Conservation (phyloP, 2,113 vertebrate species). For the Laticauda laticaudata region DNA sequence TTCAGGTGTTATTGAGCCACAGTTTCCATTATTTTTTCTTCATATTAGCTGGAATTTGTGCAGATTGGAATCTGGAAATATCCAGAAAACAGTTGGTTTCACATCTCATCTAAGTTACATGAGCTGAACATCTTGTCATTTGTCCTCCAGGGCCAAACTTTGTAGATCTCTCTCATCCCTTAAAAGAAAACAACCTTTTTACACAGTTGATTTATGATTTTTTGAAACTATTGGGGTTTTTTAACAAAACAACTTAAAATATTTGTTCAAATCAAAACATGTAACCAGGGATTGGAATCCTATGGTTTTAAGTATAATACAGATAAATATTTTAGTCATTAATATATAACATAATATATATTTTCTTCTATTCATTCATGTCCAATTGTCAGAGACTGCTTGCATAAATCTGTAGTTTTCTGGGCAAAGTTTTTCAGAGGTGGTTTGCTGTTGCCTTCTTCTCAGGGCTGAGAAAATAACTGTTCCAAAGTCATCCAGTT, state of each 20-base stretch:
- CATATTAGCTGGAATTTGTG: not conserved
- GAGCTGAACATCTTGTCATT: not conserved
- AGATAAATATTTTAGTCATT: not conserved
- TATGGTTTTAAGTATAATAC: not conserved
- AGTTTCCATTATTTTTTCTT: not conserved
- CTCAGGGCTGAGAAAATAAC: not conserved
- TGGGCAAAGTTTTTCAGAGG: not conserved
- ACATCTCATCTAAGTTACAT: not conserved
- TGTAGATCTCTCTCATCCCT: not conserved
- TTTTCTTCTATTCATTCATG: not conserved
- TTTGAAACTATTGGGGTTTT: not conserved
- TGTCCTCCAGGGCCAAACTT: not conserved
- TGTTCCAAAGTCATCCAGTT: not conserved
- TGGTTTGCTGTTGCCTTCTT: not conserved
- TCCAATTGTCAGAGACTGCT: not conserved
- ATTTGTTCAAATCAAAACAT: not conserved
- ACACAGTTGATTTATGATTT: not conserved
- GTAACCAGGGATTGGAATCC: not conserved
- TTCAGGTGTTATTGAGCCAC: not conserved
- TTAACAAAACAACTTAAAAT: not conserved
- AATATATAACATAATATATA: not conserved
- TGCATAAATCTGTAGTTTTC: not conserved
- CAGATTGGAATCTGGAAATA: not conserved
- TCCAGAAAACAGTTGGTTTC: not conserved
- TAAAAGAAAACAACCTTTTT: not conserved